These are phyloP conservation scores for Zele albiditarsus DNA, from an alignment of 2,888 invertebrate genomes.

Conservation along the genomic window DNA sequence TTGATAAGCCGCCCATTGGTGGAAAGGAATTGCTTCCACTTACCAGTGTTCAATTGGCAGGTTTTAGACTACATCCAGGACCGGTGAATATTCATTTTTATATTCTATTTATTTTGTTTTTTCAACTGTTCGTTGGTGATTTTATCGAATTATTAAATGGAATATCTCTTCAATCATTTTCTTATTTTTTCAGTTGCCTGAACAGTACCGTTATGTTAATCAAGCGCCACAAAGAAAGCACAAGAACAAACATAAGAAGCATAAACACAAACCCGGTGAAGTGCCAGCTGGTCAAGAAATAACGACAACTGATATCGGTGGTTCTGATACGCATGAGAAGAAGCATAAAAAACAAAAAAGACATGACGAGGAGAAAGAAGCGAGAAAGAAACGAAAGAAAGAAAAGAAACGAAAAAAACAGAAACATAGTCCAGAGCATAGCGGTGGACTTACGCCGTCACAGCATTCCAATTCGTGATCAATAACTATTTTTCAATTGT, in stretches of 20 bases:
- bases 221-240: conserved; percentile 94
- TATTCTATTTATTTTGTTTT: conserved; percentile 9
- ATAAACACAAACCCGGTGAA: conserved; percentile 92
- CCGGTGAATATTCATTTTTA: conserved; percentile 76
- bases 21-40: conserved; percentile 92
- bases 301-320: conserved; percentile 78
- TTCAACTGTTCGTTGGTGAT: conserved; percentile 40
- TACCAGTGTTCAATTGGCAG: conserved; percentile 90
- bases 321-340: conserved; percentile 91
- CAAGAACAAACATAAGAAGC: conserved; percentile 96
- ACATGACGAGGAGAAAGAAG: conserved; percentile 93
- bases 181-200: conserved; percentile 81
- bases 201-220: conserved; percentile 94
- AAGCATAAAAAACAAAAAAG: conserved; percentile 96
- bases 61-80: conserved; percentile 95
- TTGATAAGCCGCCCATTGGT: conserved; percentile 95
- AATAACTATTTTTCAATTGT: conserved; percentile 56
- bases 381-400: conserved; percentile 92
- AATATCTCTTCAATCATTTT: background rate
- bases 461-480: conserved; percentile 76
- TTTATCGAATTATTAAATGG: background rate
- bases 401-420: conserved; percentile 97
- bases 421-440: conserved; percentile 92
- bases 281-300: conserved; percentile 83
- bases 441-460: conserved; percentile 79